These are phyloP conservation scores for Staurois parvus DNA, from an alignment of 2,797 vertebrate genomes.

Conservation along the genomic window DNA sequence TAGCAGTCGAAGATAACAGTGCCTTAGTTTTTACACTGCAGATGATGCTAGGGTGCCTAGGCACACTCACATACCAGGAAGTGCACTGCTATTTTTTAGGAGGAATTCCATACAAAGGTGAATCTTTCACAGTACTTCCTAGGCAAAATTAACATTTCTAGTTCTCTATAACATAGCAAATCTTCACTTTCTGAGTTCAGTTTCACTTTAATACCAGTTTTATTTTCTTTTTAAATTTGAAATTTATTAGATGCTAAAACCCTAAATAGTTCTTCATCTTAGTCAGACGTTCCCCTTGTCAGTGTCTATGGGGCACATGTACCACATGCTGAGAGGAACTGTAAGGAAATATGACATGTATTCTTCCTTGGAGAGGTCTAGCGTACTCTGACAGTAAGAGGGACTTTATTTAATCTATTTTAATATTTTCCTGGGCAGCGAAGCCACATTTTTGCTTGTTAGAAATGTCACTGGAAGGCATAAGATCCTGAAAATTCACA, in stretches of 20 bases:
- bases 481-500: not conserved
- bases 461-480: not conserved
- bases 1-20: too few relatives aligned
- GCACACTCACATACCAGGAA: too few relatives aligned
- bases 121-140: too few relatives aligned
- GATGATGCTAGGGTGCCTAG: too few relatives aligned
- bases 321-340: not conserved
- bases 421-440: slow-evolving; percentile 14
- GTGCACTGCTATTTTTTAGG: too few relatives aligned
- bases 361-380: not conserved
- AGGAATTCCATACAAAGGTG: too few relatives aligned
- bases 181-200: too few relatives aligned
- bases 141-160: too few relatives aligned
- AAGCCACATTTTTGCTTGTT: not conserved
- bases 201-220: not conserved
- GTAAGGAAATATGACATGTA: not conserved
- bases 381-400: not conserved
- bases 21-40: too few relatives aligned
- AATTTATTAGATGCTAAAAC: not conserved
- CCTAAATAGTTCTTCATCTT: not conserved
- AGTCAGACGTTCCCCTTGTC: not conserved
- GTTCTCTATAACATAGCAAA: too few relatives aligned
- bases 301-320: too few relatives aligned
- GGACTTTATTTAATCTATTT: not conserved
- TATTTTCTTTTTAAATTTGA: too few relatives aligned